Conservation (phyloP, 2,113 vertebrate genomes). For the Macquaria ambigua region DNA sequence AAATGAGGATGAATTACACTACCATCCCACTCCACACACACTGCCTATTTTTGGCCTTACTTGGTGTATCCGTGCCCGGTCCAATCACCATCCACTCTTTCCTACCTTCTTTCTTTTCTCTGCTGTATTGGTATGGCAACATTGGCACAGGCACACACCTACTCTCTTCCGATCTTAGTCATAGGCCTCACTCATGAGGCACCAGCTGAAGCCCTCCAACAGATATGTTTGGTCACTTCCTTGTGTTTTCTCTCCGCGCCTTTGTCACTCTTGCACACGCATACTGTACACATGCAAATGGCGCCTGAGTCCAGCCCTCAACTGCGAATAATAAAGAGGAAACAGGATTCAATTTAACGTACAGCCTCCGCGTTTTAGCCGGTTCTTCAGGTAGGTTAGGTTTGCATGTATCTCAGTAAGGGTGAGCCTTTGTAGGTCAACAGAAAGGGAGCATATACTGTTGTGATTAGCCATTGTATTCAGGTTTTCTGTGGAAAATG, state of each 20-base stretch:
- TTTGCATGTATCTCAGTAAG: conserved; percentile 14
- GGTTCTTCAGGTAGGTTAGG: conserved; percentile 47
- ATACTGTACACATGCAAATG: conserved; percentile 53
- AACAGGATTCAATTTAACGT: conserved; percentile 20
- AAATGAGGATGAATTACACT: conserved; percentile 19
- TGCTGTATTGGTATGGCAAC: conserved; percentile 80
- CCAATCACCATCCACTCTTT: conserved; percentile 58
- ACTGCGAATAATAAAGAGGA: conserved; percentile 34
- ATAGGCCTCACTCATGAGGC: conserved; percentile 77
- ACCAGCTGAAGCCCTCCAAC: conserved; percentile 75
- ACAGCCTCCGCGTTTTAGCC: background rate
- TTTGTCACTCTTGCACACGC: conserved; percentile 59
- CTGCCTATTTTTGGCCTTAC: conserved; percentile 66
- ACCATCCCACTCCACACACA: conserved; percentile 47
- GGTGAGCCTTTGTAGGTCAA: conserved; percentile 21
- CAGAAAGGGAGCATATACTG: conserved; percentile 27
- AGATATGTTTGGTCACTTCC: conserved; percentile 75
- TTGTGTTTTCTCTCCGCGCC: conserved; percentile 56
- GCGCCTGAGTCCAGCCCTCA: background rate
- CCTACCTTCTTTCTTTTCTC: conserved; percentile 59
- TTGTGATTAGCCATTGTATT: conserved; percentile 43
- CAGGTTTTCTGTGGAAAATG: conserved; percentile 22
- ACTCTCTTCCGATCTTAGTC: conserved; percentile 82
- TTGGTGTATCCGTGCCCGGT: conserved; percentile 44
- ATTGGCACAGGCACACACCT: conserved; percentile 82